These are phyloP conservation scores for Pristionchus pacificus DNA, from an alignment of 1,140 invertebrate species.

Conservation along the genomic window DNA sequence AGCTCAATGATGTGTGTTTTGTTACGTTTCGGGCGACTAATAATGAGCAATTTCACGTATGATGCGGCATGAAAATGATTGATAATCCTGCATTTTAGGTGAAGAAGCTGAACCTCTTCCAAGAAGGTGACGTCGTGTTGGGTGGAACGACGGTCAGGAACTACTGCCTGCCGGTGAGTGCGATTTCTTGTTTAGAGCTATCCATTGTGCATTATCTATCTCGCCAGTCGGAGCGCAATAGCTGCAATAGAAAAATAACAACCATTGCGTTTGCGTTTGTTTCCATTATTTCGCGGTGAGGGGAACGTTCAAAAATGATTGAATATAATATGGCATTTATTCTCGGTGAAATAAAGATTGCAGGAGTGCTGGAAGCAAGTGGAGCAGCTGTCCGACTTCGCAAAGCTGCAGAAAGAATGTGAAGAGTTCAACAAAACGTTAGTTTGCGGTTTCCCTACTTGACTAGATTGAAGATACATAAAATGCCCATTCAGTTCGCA, in stretches of 20 bases:
- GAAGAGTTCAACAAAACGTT: conserved; percentile 73
- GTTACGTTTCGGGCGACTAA: background rate
- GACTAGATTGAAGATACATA: too few relatives aligned
- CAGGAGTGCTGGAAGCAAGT: conserved; percentile 76
- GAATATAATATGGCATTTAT: too few relatives aligned
- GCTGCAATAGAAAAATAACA: background rate
- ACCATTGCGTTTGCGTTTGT: too few relatives aligned
- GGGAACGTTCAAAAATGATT: too few relatives aligned
- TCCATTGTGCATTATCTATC: too few relatives aligned
- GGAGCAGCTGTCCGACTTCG: conserved; percentile 67
- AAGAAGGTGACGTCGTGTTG: conserved; percentile 13
- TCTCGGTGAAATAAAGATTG: background rate
- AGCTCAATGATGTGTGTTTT: background rate
- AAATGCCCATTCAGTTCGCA: too few relatives aligned
- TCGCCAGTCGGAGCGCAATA: too few relatives aligned
- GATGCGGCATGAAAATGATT: background rate
- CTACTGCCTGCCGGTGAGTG: background rate
- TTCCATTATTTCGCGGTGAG: too few relatives aligned
- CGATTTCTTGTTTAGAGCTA: too few relatives aligned
- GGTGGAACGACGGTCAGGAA: background rate
- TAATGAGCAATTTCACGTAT: background rate
- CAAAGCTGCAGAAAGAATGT: conserved; percentile 64
- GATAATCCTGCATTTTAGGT: conserved; percentile 16
- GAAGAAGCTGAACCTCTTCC: conserved; percentile 24
- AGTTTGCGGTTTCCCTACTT: too few relatives aligned